Percentiles rank a stretch among this genome's conserved stretches.
phyloP scores from a whole-genome alignment of 2,113 vertebrate genomes.

The Ochotona curzoniae region DNA sequence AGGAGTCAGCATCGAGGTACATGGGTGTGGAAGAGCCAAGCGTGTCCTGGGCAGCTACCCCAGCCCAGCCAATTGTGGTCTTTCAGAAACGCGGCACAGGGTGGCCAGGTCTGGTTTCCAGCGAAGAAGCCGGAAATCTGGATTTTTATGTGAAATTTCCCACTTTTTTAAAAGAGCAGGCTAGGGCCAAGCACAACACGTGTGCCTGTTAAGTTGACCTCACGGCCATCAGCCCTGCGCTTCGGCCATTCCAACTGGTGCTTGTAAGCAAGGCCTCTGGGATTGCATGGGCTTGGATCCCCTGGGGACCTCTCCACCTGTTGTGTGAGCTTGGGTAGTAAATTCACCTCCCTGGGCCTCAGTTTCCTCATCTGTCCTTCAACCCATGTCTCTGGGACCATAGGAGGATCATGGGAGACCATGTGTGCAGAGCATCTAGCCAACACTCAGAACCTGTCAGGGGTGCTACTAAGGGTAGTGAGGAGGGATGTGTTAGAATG shows the following conservation, averaged over 20 bases:
- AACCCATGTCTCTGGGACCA: background rate
- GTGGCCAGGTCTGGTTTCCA: slow-evolving; percentile 71
- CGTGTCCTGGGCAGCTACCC: background rate
- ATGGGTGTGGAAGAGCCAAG: background rate
- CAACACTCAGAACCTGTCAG: too few relatives aligned
- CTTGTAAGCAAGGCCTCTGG: background rate
- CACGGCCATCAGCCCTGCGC: slow-evolving; percentile 18
- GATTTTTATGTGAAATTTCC: slow-evolving; percentile 77
- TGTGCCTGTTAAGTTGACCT: slow-evolving; percentile 63
- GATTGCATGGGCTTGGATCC: background rate
- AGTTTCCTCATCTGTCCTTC: background rate
- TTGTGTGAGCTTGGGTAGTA: background rate
- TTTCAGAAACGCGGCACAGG: background rate
- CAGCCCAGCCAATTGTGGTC: background rate
- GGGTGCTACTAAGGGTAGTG: background rate
- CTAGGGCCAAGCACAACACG: slow-evolving; percentile 69
- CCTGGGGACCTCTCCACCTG: background rate
- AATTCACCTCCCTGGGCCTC: background rate
- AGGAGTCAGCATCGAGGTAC: rapidly evolving
- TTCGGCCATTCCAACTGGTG: background rate
- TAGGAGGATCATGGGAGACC: background rate
- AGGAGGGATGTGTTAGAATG: background rate
- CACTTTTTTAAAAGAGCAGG: slow-evolving; percentile 60
- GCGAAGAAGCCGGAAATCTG: slow-evolving; percentile 71
- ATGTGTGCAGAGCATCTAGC: too few relatives aligned